Percentiles rank a stretch among this genome's conserved stretches.
phyloP scores from a whole-genome alignment of 2,113 vertebrate genomes.

The Spilogale gracilis region DNA sequence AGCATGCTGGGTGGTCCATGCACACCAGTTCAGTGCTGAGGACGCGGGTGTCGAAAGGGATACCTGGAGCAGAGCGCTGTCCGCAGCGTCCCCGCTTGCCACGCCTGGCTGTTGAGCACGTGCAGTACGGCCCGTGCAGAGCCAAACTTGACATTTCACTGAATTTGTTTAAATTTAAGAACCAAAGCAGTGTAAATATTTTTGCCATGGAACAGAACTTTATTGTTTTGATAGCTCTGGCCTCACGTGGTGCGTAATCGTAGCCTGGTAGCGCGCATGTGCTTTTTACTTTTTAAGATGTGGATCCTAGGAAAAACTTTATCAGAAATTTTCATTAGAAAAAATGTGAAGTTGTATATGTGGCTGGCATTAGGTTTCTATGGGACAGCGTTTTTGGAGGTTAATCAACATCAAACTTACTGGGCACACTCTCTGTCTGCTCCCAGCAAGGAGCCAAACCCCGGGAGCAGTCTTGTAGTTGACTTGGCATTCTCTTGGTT shows the following conservation, averaged over 20 bases:
- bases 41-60: neutral
- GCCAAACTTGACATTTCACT: neutral
- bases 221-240: neutral
- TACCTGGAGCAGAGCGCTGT: neutral
- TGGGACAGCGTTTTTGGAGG: neutral
- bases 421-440: neutral
- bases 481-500: neutral
- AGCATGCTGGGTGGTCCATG: neutral
- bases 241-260: neutral
- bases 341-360: neutral
- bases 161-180: constrained; percentile 9
- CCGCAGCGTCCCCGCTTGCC: neutral
- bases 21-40: too few species aligned
- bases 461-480: neutral
- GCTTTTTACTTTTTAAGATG: neutral
- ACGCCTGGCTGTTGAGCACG: neutral
- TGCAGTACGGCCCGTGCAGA: neutral
- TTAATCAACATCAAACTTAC: neutral
- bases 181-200: neutral
- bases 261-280: neutral
- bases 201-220: neutral
- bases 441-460: neutral
- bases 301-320: neutral
- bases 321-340: neutral
- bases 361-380: neutral